Base-by-base conservation (phyloP, 2,113 vertebrate species). In the Solea senegalensis region DNA sequence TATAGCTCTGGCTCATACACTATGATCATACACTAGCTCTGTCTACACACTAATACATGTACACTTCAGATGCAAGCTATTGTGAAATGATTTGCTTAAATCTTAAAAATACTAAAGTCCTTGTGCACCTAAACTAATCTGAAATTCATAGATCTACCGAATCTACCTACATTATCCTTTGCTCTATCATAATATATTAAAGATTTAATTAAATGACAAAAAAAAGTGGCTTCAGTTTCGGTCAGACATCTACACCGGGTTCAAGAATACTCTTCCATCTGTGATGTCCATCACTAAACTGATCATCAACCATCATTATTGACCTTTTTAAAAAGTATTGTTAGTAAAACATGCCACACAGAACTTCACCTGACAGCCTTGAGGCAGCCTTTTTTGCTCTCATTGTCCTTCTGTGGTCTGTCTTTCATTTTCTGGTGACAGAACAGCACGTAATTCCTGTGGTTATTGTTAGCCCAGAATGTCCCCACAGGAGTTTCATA, bases 401-500 rank as follows among this genome's bases (percentile, higher is more conserved):
- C 90, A 1, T 84, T 76, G 16, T 95, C 94, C 78, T 90, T 94
- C 16, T 68, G 85, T n/a, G 53, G 34, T 60, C 91, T 92, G 62
- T 84, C 80, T 75, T 86, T 90, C 50, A 76, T 54, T 65, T 91
- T 95, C 89, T 94, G 95, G 66, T 95, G 94, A 86, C 96, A 98
- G 86, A 94, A 78, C 52, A 99, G 43, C 27, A 90, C 85, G 53
- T 97, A 99, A 90, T 99, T 99, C 78, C 77, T 86, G 69, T 91
- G 91, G 15, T 93, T 63, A 13, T 99, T 98, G 91, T 97, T 99
- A 82, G 94, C 93, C 98, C 98, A 99, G 91, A 98, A 99, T 21
- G 88, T 96, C 41, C 96, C 97, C 26, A 88, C 34, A 0, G 94
- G 87, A 41, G 97, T 98, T 90, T 98, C 96, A 0, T 97, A 99